Percentiles rank a stretch among this genome's conserved stretches.
phyloP scores from a whole-genome alignment of 1,140 invertebrate species.

The Pentalonia nigronervosa region DNA sequence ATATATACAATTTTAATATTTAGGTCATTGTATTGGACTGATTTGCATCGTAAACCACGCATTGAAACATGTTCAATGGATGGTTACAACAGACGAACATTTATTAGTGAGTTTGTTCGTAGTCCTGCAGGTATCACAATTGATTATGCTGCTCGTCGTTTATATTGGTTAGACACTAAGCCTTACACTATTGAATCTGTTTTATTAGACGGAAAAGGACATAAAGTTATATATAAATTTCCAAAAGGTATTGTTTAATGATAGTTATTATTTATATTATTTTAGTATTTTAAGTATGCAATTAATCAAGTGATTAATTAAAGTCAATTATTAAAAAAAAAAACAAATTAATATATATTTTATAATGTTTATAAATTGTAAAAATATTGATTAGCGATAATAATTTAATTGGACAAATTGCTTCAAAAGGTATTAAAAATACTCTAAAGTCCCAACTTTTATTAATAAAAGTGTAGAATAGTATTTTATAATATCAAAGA shows the following conservation, averaged over 20 bases:
- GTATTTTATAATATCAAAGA: not conserved
- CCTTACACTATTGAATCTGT: constrained; percentile 78
- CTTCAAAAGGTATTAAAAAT: not conserved
- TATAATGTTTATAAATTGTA: no score
- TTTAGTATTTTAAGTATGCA: not conserved
- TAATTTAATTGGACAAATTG: not conserved
- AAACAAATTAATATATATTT: no score
- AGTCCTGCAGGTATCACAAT: constrained; percentile 75
- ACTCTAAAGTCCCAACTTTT: not conserved
- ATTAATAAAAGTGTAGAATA: not conserved
- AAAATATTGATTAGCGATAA: not conserved
- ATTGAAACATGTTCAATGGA: constrained; percentile 76
- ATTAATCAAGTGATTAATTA: no score
- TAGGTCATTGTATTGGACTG: constrained; percentile 83
- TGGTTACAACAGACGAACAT: constrained; percentile 69
- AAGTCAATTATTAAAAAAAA: no score
- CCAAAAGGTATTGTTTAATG: constrained; percentile 63
- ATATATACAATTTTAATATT: constrained; percentile 42
- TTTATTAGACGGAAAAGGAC: constrained; percentile 77
- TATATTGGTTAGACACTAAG: constrained; percentile 82
- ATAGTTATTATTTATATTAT: not conserved
- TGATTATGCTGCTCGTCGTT: constrained; percentile 71
- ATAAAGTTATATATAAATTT: constrained; percentile 70
- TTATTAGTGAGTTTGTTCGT: constrained; percentile 69
- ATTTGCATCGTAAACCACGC: constrained; percentile 73